Evolutionary conservation across 2,797 vertebrate species (phyloP).

Genomic region (Sebastes reedi): DNA sequence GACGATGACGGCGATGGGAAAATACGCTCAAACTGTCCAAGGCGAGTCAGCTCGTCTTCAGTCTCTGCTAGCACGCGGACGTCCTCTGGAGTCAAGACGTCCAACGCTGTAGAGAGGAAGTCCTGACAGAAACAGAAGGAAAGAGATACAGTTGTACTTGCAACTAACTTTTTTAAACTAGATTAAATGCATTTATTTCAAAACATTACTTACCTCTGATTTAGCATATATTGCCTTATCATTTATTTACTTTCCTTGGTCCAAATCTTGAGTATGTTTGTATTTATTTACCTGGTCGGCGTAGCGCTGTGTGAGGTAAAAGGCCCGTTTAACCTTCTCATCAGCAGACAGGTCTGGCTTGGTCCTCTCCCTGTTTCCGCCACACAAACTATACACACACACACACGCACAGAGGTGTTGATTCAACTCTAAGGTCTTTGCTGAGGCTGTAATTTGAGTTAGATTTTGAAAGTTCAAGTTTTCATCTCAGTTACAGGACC

Average conservation of each 20-base stretch:
- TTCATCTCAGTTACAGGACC: background rate
- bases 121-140: slow-evolving; percentile 78
- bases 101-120: slow-evolving; percentile 87
- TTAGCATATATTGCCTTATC: background rate
- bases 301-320: slow-evolving; percentile 87
- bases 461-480: background rate
- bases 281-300: slow-evolving; percentile 86
- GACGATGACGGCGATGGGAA: slow-evolving; percentile 89
- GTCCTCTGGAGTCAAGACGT: slow-evolving; percentile 91
- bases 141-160: background rate
- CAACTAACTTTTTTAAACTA: background rate
- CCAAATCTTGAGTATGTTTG: background rate
- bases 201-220: background rate
- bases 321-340: slow-evolving; percentile 92
- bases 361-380: slow-evolving; percentile 72
- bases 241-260: background rate
- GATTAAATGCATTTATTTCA: background rate
- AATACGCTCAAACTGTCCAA: slow-evolving; percentile 91
- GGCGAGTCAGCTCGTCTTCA: slow-evolving; percentile 91
- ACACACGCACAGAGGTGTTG: background rate
- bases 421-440: background rate
- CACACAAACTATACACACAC: slow-evolving; percentile 67
- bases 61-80: slow-evolving; percentile 88
- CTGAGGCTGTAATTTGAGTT: background rate
- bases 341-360: slow-evolving; percentile 82